Base-by-base conservation (phyloP, 2,888 invertebrate species). In the Drosophila phalerata region DNA sequence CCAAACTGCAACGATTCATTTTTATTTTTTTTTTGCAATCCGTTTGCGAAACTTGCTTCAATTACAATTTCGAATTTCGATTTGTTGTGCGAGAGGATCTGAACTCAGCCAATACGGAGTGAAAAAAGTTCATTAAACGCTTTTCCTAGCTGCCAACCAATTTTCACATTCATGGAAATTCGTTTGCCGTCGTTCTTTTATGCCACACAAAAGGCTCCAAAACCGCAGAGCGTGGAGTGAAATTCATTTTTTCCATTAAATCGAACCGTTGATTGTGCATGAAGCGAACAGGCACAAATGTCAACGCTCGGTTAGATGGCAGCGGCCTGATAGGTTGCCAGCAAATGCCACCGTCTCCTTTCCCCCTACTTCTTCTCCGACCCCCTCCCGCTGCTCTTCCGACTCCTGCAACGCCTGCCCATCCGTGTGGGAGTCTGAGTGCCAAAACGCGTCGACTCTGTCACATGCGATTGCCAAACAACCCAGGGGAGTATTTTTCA, bases 191-290 rank as follows among this genome's bases (percentile, higher is more conserved):
- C 52, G 64, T 52, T 56, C 71, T 51, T 78, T 77, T 77, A 70
- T 77, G 45, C 61, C 56, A 53, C 63, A 68, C 64, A 76, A 77
- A 77, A 75, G 69, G 73, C 73, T 71, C 75, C 75, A 65, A 75
- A 83, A 73, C 68, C 80, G 80, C 79, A 68, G 28, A 77, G 71
- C 70, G 70, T 77, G 74, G 76, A 81, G 79, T 75, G 69, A 77
- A 80, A 79, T 79, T 76, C 85, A 79, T 85, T 90, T 90, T 89
- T 90, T 87, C 87, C 87, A 90, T 90, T 84, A 89, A 90, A 90
- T 90, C 87, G 90, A 90, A 79, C 79, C 85, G 81, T 79, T 81
- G 90, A 90, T 90, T 90, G 91, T 88, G 90, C 86, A 90, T 90
- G 88, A 87, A 89, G 82, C 75, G 81, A 70, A 75, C 83, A 77